These are phyloP conservation scores for Chydorus sphaericus DNA, from an alignment of 2,888 invertebrate genomes.

Conservation along the genomic window DNA sequence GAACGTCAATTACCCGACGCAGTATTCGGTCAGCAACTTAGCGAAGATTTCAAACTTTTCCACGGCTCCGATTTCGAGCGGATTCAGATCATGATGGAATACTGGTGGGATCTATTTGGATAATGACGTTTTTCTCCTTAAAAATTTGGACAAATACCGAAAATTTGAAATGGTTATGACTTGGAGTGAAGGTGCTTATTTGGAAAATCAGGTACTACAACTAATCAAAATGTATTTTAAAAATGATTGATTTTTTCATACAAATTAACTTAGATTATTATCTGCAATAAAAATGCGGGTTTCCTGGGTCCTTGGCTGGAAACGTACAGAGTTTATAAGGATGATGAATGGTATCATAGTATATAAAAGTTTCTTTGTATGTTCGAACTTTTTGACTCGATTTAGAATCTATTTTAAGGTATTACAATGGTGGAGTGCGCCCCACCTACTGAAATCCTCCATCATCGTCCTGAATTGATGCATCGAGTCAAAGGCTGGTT, in stretches of 20 bases:
- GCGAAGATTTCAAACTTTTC: slow-evolving; percentile 20
- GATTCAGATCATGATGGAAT: slow-evolving; percentile 23
- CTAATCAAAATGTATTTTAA: too few species aligned
- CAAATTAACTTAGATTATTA: too few species aligned
- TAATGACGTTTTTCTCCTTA: slow-evolving; percentile 25
- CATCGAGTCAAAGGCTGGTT: slow-evolving; percentile 22
- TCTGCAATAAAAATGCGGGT: too few species aligned
- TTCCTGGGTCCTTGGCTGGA: too few species aligned
- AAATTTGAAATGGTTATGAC: slow-evolving; percentile 25
- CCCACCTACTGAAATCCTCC: slow-evolving; percentile 21
- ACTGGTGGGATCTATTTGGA: slow-evolving; percentile 28
- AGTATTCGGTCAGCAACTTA: slow-evolving; percentile 16
- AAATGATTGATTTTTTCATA: too few species aligned
- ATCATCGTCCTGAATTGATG: slow-evolving; percentile 22
- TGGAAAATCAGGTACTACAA: slow-evolving; percentile 22
- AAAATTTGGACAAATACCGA: slow-evolving; percentile 23
- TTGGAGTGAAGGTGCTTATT: slow-evolving; percentile 18
- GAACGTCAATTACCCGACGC: background rate
- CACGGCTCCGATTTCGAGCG: slow-evolving; percentile 17
- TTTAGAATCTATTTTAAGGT: too few species aligned
- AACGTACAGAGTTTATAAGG: too few species aligned
- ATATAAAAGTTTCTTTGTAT: too few species aligned
- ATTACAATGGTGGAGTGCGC: too few species aligned
- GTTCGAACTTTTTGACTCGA: too few species aligned
- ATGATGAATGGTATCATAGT: too few species aligned